phyloP scores from a whole-genome alignment of 2,113 vertebrate genomes.

The Brachyistius frenatus region DNA sequence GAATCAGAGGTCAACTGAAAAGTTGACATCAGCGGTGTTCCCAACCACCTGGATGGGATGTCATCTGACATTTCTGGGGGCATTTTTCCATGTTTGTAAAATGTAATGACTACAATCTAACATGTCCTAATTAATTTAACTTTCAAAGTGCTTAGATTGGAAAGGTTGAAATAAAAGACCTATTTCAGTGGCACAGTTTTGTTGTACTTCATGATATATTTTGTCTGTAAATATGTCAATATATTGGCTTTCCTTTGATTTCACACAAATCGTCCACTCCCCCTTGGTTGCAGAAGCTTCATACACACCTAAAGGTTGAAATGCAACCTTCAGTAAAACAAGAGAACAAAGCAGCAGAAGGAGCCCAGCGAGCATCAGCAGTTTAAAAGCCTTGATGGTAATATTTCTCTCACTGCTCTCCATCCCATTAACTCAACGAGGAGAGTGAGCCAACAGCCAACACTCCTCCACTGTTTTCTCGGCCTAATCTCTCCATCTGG shows the following conservation, averaged over 20 bases:
- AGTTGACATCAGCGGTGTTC: neutral
- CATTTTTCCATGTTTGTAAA: constrained; percentile 8
- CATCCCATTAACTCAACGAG: constrained; percentile 81
- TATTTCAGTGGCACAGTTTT: neutral
- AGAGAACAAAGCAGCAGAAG: constrained; percentile 60
- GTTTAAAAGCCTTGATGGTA: constrained; percentile 57
- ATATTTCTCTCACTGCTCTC: constrained; percentile 67
- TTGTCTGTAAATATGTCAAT: neutral
- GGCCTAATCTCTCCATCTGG: constrained; percentile 83
- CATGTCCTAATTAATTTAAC: neutral
- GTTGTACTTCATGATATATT: neutral
- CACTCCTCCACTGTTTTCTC: constrained; percentile 75
- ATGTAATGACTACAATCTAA: neutral
- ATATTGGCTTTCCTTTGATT: neutral
- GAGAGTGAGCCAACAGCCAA: constrained; percentile 80
- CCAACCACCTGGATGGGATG: neutral
- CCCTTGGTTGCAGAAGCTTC: constrained; percentile 2
- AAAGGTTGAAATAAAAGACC: neutral
- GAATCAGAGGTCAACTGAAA: neutral
- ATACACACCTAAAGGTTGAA: constrained; percentile 18
- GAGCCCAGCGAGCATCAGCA: constrained; percentile 68
- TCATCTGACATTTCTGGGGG: neutral
- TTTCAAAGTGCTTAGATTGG: neutral
- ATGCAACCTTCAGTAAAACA: constrained; percentile 38
- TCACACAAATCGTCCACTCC: fast-evolving